Conservation (phyloP, 2,888 invertebrate species). For the Liodrosophila aerea region DNA sequence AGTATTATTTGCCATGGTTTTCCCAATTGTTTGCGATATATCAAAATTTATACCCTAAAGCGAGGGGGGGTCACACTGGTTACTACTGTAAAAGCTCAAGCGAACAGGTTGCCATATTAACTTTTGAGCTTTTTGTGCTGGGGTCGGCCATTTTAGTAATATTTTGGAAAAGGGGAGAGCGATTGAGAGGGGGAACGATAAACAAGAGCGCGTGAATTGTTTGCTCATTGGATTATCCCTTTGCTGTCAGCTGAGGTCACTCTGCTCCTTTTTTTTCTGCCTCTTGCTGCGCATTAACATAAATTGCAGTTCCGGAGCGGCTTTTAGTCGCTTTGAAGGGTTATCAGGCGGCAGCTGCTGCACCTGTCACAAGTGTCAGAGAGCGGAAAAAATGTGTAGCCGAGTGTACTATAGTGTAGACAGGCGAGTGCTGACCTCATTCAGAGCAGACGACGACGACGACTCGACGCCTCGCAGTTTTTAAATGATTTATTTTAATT, state of each 20-base stretch:
- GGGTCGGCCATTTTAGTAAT: conserved; percentile 51
- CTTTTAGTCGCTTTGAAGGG: conserved; percentile 52
- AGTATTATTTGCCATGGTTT: conserved; percentile 65
- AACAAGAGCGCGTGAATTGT: conserved; percentile 51
- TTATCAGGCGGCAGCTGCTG: conserved; percentile 43
- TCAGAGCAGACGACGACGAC: conserved; percentile 40
- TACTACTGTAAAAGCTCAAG: conserved; percentile 15
- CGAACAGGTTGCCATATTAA: conserved; percentile 49
- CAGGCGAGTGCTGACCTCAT: conserved; percentile 47
- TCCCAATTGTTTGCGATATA: conserved; percentile 43
- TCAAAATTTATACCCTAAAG: conserved; percentile 9
- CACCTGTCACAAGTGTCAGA: conserved; percentile 60
- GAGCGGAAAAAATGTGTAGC: background rate
- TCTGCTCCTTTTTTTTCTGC: conserved; percentile 46
- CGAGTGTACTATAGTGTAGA: conserved; percentile 6
- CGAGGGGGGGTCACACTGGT: conserved; percentile 12
- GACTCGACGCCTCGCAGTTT: conserved; percentile 46
- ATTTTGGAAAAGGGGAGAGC: background rate
- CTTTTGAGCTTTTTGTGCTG: conserved; percentile 36
- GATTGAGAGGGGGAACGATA: background rate
- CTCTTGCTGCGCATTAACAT: conserved; percentile 43
- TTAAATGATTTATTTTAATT: conserved; percentile 76
- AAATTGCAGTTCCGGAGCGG: conserved; percentile 28
- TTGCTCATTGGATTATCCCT: conserved; percentile 72
- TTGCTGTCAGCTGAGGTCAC: conserved; percentile 75